Conservation (phyloP, 2,888 invertebrate genomes). For the Lysandra bellargus region DNA sequence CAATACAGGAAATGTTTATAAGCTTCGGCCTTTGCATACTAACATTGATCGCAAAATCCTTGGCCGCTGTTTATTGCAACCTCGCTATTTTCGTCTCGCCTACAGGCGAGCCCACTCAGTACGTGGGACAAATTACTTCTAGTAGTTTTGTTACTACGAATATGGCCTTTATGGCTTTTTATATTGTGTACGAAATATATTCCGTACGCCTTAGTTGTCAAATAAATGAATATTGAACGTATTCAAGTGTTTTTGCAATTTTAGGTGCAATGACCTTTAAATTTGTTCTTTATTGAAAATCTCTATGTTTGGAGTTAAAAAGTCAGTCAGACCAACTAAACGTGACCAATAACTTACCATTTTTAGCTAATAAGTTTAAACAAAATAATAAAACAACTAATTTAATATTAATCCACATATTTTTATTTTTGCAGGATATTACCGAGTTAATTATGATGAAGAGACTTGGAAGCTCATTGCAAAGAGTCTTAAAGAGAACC, state of each 20-base stretch:
- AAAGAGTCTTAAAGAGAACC: conserved; percentile 61
- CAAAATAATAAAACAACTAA: no score
- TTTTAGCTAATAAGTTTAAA: no score
- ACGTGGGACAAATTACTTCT: conserved; percentile 12
- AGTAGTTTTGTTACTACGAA: not conserved
- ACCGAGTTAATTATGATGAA: conserved; percentile 81
- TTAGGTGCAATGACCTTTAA: not conserved
- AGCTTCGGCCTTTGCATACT: conserved; percentile 34
- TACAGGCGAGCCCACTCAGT: conserved; percentile 36
- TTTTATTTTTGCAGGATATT: conserved; percentile 71
- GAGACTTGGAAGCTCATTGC: conserved; percentile 77
- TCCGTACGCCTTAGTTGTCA: not conserved
- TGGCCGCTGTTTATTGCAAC: conserved; percentile 50
- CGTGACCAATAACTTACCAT: no score
- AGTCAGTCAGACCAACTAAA: no score
- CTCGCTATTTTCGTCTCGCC: conserved; percentile 56
- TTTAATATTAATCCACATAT: not conserved
- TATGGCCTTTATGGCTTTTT: not conserved
- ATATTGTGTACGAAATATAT: not conserved
- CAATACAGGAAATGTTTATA: conserved; percentile 4
- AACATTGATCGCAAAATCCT: conserved; percentile 49
- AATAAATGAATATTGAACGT: conserved; percentile 11
- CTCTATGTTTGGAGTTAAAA: no score
- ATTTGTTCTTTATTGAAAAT: no score
- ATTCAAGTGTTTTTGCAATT: not conserved